Percentiles rank a stretch among this genome's conserved stretches.
Conservation (phyloP, 2,888 invertebrate genomes). For the Drosophila mercatorum region DNA sequence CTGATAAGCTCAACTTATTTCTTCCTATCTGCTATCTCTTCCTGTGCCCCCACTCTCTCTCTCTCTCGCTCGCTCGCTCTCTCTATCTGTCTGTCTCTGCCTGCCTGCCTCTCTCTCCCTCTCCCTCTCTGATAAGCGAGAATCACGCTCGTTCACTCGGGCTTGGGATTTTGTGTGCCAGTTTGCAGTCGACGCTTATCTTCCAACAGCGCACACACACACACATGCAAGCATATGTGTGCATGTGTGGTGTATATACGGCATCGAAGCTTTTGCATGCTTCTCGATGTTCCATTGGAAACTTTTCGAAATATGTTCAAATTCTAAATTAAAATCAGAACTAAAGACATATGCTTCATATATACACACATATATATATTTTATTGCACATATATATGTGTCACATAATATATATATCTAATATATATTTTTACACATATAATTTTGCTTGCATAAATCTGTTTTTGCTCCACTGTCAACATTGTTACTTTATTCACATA, state of each 20-base stretch:
- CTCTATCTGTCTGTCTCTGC: background rate
- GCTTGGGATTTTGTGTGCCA: conserved; percentile 55
- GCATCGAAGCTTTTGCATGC: conserved; percentile 23
- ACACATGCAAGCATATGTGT: background rate
- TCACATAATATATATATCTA: no score
- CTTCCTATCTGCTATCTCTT: conserved; percentile 50
- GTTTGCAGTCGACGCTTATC: conserved; percentile 44
- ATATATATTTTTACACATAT: background rate
- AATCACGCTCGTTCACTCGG: conserved; percentile 60
- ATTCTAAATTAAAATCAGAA: background rate
- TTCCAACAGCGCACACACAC: conserved; percentile 10
- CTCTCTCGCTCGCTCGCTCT: background rate
- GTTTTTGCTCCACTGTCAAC: background rate
- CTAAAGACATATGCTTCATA: background rate
- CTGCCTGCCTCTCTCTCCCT: background rate
- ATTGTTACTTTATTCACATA: background rate
- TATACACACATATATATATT: background rate
- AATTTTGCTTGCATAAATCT: background rate
- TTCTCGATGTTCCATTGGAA: conserved; percentile 1
- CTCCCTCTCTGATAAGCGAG: conserved; percentile 32
- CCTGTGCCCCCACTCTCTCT: conserved; percentile 28
- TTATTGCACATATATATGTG: background rate
- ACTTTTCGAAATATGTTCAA: conserved; percentile 1
- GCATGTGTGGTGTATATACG: conserved; percentile 3
- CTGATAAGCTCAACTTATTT: conserved; percentile 51